These are phyloP conservation scores for Drosophila cardini DNA, from an alignment of 1,140 invertebrate genomes.

Conservation along the genomic window DNA sequence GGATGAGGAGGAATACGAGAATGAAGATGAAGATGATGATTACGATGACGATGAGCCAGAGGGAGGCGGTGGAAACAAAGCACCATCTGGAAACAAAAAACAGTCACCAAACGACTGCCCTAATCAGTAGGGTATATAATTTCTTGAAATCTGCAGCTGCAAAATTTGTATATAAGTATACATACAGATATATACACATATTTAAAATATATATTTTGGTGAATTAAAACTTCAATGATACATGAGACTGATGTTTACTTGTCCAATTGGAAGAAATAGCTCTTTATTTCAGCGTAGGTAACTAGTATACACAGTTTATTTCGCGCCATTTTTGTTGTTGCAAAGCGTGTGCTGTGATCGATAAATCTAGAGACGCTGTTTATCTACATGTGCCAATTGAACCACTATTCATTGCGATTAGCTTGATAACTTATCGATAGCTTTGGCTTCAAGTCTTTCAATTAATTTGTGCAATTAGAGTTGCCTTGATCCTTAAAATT, in stretches of 20 bases:
- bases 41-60: conserved; percentile 49
- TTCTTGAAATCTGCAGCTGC: conserved; percentile 32
- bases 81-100: conserved; percentile 64
- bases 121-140: conserved; percentile 67
- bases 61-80: conserved; percentile 41
- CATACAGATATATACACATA: conserved; percentile 58
- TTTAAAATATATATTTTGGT: conserved; percentile 80
- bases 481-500: not conserved
- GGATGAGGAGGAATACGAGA: conserved; percentile 85
- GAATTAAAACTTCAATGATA: conserved; percentile 54
- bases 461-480: not conserved
- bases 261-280: not conserved
- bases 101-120: conserved; percentile 78
- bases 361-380: not conserved
- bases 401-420: not conserved
- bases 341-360: not conserved
- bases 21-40: conserved; percentile 80
- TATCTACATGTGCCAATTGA: not conserved
- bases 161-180: conserved; percentile 63
- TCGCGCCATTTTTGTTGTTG: not conserved
- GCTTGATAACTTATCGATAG: not conserved
- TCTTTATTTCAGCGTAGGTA: not conserved
- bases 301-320: not conserved
- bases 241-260: not conserved
- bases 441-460: not conserved